Evolutionary conservation across 2,888 invertebrate genomes (phyloP).

Genomic region (Ectemnius continuus): DNA sequence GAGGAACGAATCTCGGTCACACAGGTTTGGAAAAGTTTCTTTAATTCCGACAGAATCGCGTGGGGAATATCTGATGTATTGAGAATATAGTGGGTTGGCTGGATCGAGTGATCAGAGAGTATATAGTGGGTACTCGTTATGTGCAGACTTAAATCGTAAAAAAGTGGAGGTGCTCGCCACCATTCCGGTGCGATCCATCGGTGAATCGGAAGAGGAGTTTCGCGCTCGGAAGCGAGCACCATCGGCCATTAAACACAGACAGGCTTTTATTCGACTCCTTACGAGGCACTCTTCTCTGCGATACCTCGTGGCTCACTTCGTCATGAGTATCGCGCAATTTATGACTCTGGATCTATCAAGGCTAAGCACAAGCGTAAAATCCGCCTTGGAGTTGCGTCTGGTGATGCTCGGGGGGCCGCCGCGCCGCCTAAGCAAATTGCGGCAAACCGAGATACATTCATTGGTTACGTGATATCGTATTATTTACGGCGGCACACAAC

Average conservation of each 20-base stretch:
- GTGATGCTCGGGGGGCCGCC: too few species aligned
- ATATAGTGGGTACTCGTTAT: not conserved
- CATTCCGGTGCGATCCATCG: conserved; percentile 16
- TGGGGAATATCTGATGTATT: too few species aligned
- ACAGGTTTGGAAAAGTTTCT: too few species aligned
- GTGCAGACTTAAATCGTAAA: conserved; percentile 20
- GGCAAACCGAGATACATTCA: not conserved
- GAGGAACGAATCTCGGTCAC: too few species aligned
- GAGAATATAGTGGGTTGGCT: too few species aligned
- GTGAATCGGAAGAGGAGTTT: conserved; percentile 8
- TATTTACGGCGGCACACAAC: not conserved
- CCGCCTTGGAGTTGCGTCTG: conserved; percentile 6
- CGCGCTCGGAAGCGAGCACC: conserved; percentile 1
- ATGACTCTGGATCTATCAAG: conserved; percentile 24
- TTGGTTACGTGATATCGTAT: not conserved
- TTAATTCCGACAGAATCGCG: too few species aligned
- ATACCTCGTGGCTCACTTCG: conserved; percentile 5
- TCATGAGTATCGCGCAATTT: conserved; percentile 20
- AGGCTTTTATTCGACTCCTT: conserved; percentile 32
- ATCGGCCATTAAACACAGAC: conserved; percentile 33
- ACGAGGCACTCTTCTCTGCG: conserved; percentile 24
- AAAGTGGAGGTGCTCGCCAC: conserved; percentile 10
- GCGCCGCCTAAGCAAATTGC: conserved; percentile 4
- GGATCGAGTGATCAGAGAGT: too few species aligned
- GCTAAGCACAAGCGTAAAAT: conserved; percentile 12